Base-by-base conservation (phyloP, 2,113 vertebrate species). In the Anseranas semipalmata region DNA sequence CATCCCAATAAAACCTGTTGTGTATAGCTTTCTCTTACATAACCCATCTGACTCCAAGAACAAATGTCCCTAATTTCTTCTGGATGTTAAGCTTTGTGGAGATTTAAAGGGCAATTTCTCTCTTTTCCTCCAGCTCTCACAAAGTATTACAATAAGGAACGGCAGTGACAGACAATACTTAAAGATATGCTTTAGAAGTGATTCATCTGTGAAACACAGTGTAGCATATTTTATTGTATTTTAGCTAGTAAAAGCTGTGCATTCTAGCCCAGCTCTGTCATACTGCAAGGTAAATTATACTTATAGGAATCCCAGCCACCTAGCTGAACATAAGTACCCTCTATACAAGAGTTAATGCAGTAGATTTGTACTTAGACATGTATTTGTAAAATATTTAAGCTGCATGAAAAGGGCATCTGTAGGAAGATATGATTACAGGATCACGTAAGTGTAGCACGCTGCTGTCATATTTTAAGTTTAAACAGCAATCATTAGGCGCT, bases 371-470 rank as follows among this genome's bases (percentile, higher is more conserved):
- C 91, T 94, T 80, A 81, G 90, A 92, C 95, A 94, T 96, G 96
- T 88, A 87, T 95, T 85, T 80, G 95, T 97, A 74, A 97, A 97
- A 97, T 97, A 97, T 97, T 97, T 97, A 97, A 96, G 95, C 95
- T 60, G 85, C 87, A 56, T 7, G 74, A 85, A 93, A 96, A 95
- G 85, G 70, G 68, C 0, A 14, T 93, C 96, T 73, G 87, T 43
- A 63, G 89, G 87, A 91, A 96, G 95, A 89, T 56, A 46, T 4
- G 71, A 94, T 93, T 93, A 67, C 81, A 90, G 83, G 79, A 90
- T 88, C 91, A 59, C 50, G 2, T 33, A 75, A 93, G 56, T 60
- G 92, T 58, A 72, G 89, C 84, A 67, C 14, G 1, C 53, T 9
- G 74, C 87, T 88, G 87, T 75, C 45, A 9, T 48, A 45, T 81